Conservation (phyloP, 1,140 invertebrate species). For the Drosophila nigrodunni region DNA sequence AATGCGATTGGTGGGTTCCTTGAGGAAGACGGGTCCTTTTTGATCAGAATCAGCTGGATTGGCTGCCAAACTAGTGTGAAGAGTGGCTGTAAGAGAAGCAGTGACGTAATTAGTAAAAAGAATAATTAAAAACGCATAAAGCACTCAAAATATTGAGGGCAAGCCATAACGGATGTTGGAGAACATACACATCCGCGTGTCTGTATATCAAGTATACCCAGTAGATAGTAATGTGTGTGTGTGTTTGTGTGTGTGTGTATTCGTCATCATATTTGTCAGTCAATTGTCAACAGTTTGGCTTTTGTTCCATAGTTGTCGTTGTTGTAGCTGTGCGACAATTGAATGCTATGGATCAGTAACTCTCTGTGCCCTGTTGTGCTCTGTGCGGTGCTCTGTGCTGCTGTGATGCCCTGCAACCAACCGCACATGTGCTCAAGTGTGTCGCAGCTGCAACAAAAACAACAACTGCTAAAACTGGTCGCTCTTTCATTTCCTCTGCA, state of each 20-base stretch:
- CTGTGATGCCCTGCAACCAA: not conserved
- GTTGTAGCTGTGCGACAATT: conserved; percentile 61
- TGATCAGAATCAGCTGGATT: conserved; percentile 82
- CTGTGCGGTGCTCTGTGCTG: not conserved
- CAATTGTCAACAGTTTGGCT: conserved; percentile 63
- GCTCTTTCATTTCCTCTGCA: conserved; percentile 41
- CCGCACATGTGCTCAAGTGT: conserved; percentile 38
- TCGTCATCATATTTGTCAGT: conserved; percentile 63
- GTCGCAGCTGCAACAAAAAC: conserved; percentile 41
- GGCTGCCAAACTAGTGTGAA: conserved; percentile 48
- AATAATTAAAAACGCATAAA: conserved; percentile 43
- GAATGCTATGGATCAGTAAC: conserved; percentile 74
- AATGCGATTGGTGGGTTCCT: conserved; percentile 95
- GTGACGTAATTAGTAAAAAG: conserved; percentile 11
- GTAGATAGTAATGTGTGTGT: not conserved
- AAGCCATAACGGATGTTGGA: conserved; percentile 35
- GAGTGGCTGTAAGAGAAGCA: conserved; percentile 3
- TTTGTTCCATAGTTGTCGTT: conserved; percentile 50
- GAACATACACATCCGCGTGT: conserved; percentile 2
- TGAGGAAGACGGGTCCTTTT: conserved; percentile 94
- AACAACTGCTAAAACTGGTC: conserved; percentile 39
- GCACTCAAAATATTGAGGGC: conserved; percentile 36
- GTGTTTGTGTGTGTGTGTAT: conserved; percentile 3
- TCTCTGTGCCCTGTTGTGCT: conserved; percentile 35
- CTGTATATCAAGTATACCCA: not conserved